phyloP scores from a whole-genome alignment of 2,113 vertebrate genomes.

The Numida meleagris region DNA sequence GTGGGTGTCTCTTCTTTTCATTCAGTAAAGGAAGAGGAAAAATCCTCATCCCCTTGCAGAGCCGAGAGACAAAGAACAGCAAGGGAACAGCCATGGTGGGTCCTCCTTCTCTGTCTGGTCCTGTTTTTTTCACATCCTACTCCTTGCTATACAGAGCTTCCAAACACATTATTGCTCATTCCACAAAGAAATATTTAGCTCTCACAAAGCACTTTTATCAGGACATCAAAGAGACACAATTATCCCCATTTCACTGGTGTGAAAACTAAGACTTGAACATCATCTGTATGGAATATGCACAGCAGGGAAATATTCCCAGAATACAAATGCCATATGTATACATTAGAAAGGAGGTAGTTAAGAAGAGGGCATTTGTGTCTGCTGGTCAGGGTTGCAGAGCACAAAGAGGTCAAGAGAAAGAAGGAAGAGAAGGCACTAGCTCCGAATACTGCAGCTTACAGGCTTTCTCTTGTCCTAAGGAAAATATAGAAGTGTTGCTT shows the following conservation, averaged over 20 bases:
- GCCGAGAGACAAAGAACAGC: constrained; percentile 25
- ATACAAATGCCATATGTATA: fast-evolving
- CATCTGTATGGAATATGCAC: background rate
- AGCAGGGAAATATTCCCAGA: background rate
- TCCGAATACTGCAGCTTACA: fast-evolving
- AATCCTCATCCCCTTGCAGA: background rate
- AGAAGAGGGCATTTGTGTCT: background rate
- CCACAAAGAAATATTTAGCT: constrained; percentile 42
- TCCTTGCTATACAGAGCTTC: background rate
- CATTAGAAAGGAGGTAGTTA: background rate
- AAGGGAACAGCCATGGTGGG: background rate
- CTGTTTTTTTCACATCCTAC: background rate
- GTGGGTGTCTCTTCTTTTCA: background rate
- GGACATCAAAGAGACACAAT: background rate
- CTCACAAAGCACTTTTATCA: constrained; percentile 29
- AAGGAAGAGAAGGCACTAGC: background rate
- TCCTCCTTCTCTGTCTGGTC: constrained; percentile 12
- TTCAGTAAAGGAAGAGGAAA: constrained; percentile 2
- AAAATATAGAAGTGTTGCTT: background rate
- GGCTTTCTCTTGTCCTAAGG: background rate
- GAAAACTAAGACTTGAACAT: background rate
- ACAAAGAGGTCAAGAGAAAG: background rate
- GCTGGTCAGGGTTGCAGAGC: background rate
- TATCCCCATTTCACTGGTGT: background rate
- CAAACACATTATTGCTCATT: background rate